Percentiles rank a stretch among this genome's conserved stretches.
Conservation (phyloP, 1,140 invertebrate species). For the Lepeophtheirus salmonis region DNA sequence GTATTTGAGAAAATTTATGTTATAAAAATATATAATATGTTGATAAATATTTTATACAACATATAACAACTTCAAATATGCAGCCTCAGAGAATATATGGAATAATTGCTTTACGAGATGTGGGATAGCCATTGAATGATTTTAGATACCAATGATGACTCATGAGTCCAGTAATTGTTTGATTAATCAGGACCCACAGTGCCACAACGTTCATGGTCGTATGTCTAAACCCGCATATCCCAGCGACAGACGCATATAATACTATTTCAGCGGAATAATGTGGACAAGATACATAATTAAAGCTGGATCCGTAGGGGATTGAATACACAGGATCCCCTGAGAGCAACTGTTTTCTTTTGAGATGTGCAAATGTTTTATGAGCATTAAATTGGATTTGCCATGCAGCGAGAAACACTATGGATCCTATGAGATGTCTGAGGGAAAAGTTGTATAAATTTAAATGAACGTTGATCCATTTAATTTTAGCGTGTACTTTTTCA, state of each 20-base stretch:
- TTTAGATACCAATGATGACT: conserved; percentile 13
- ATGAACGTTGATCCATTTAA: conserved; percentile 10
- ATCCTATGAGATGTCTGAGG: background rate
- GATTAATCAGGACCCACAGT: conserved; percentile 17
- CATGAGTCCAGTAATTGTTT: conserved; percentile 13
- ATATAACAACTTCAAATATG: no score
- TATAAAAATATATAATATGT: no score
- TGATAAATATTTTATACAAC: no score
- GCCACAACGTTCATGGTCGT: conserved; percentile 12
- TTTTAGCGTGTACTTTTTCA: background rate
- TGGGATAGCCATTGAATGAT: conserved; percentile 4
- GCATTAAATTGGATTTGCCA: conserved; percentile 16
- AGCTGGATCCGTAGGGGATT: conserved; percentile 10
- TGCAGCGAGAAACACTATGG: conserved; percentile 14
- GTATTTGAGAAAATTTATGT: no score
- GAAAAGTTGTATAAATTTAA: background rate
- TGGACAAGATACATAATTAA: conserved; percentile 18
- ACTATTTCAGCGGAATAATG: conserved; percentile 17
- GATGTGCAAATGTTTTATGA: conserved; percentile 15
- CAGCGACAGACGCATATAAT: conserved; percentile 11
- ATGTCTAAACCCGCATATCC: conserved; percentile 15
- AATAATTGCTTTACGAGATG: background rate
- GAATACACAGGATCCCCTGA: background rate
- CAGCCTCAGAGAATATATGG: conserved; percentile 11
- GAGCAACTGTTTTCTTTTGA: conserved; percentile 14